A percentile compares a stretch with the other conserved stretches of the same genome.
phyloP scores from a whole-genome alignment of 2,888 invertebrate genomes.

The Ellobium chinense region DNA sequence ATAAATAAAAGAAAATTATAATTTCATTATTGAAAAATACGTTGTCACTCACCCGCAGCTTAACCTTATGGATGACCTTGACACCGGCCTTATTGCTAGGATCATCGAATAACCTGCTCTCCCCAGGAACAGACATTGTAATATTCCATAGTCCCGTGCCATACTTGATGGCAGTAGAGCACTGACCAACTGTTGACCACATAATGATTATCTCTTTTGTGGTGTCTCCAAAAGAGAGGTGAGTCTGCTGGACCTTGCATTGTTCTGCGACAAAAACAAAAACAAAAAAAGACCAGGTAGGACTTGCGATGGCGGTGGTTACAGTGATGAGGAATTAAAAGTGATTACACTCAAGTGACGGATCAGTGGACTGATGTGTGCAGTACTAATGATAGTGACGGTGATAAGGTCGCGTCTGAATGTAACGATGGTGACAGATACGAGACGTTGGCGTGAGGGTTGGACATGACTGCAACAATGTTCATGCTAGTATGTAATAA shows the following conservation, averaged over 20 bases:
- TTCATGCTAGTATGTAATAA: no score
- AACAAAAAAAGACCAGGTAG: neutral
- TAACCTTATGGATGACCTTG: slow-evolving; percentile 41
- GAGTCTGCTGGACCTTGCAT: slow-evolving; percentile 47
- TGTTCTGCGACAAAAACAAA: neutral
- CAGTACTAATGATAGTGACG: no score
- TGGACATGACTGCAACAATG: no score
- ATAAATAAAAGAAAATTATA: no score
- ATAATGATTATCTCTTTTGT: slow-evolving; percentile 42
- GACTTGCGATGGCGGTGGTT: no score
- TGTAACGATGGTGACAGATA: no score
- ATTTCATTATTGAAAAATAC: no score
- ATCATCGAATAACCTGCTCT: slow-evolving; percentile 11
- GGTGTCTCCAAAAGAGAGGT: slow-evolving; percentile 41
- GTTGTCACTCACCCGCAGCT: slow-evolving; percentile 23
- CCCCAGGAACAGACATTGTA: neutral
- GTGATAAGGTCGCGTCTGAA: no score
- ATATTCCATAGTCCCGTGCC: slow-evolving; percentile 29
- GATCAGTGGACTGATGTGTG: no score
- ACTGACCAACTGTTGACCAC: slow-evolving; percentile 47
- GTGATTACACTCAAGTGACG: no score
- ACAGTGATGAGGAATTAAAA: no score
- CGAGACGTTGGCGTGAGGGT: no score
- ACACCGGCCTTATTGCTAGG: slow-evolving; percentile 3
- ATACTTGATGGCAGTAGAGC: slow-evolving; percentile 33